Percentiles rank a stretch among this genome's conserved stretches.
phyloP scores from a whole-genome alignment of 2,888 invertebrate species.

The Drosophila falleni region DNA sequence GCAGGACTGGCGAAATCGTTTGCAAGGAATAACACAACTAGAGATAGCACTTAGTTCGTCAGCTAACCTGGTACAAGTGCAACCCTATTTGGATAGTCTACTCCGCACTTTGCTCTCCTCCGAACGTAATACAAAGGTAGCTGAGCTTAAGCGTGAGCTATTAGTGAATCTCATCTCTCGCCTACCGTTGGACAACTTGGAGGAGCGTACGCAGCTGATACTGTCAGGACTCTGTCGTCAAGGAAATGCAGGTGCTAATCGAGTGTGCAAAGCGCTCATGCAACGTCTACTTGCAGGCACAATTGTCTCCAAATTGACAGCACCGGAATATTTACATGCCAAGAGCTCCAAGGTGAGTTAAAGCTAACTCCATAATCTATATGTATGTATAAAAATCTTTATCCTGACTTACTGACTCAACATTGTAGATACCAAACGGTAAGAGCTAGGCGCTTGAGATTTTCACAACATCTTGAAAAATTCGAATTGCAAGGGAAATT shows the following conservation, averaged over 20 bases:
- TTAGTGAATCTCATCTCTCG: slow-evolving; percentile 84
- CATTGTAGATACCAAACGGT: too few species aligned
- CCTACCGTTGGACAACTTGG: slow-evolving; percentile 85
- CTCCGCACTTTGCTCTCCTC: slow-evolving; percentile 88
- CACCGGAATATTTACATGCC: slow-evolving; percentile 85
- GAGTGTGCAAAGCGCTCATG: slow-evolving; percentile 86
- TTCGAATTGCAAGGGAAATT: too few species aligned
- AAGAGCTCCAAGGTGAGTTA: slow-evolving; percentile 85
- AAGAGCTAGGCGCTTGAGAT: too few species aligned
- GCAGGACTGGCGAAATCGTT: slow-evolving; percentile 85
- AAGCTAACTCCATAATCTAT: background rate
- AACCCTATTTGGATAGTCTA: slow-evolving; percentile 88
- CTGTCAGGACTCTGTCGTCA: slow-evolving; percentile 85
- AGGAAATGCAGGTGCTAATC: slow-evolving; percentile 84
- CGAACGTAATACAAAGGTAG: slow-evolving; percentile 86
- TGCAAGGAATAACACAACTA: slow-evolving; percentile 82
- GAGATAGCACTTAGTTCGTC: slow-evolving; percentile 86
- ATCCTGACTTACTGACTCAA: too few species aligned
- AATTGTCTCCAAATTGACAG: slow-evolving; percentile 85
- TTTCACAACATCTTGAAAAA: too few species aligned
- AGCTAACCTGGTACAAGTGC: slow-evolving; percentile 86
- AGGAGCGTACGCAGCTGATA: slow-evolving; percentile 84
- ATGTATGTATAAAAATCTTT: too few species aligned
- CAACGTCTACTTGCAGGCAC: slow-evolving; percentile 85
- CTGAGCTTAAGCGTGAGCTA: slow-evolving; percentile 84